phyloP scores from a whole-genome alignment of 64 coral and sea anemone genomes.

The Hydrozoanthus tunicans region DNA sequence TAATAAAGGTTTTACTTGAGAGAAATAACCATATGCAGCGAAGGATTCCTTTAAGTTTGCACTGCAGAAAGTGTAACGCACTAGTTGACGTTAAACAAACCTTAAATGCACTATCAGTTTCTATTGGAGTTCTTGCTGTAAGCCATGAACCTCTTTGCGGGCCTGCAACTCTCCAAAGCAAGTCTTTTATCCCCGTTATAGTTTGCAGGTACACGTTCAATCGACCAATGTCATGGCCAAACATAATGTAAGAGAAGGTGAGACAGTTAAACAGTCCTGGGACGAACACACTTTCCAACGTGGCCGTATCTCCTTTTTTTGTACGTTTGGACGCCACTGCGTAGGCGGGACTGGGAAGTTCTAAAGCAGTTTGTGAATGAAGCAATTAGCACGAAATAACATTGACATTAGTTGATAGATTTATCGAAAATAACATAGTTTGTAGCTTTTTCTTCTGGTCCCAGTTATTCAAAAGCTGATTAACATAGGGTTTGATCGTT shows the following conservation, averaged over 20 bases:
- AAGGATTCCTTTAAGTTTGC: too few species aligned
- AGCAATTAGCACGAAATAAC: too few species aligned
- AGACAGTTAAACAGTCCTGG: constrained; percentile 37
- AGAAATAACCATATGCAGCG: too few species aligned
- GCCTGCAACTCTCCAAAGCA: constrained; percentile 20
- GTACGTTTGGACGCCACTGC: constrained; percentile 1
- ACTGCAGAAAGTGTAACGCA: too few species aligned
- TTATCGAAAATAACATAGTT: too few species aligned
- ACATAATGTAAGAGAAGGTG: constrained; percentile 23
- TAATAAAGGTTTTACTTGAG: too few species aligned
- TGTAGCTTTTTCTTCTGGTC: too few species aligned
- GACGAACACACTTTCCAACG: constrained; percentile 10
- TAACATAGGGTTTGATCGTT: too few species aligned
- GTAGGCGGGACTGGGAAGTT: not conserved
- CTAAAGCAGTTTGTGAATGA: too few species aligned
- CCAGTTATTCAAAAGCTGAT: too few species aligned
- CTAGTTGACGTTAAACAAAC: not conserved
- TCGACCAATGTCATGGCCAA: constrained; percentile 25
- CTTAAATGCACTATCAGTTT: not conserved
- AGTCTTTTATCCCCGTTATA: not conserved
- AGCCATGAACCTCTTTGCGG: not conserved
- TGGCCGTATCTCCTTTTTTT: constrained; percentile 34
- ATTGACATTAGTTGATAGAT: too few species aligned
- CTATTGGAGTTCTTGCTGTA: constrained; percentile 12
- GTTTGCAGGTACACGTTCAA: constrained; percentile 43